Conservation (phyloP, 2,888 invertebrate species). For the Cecidostiba fungosa region DNA sequence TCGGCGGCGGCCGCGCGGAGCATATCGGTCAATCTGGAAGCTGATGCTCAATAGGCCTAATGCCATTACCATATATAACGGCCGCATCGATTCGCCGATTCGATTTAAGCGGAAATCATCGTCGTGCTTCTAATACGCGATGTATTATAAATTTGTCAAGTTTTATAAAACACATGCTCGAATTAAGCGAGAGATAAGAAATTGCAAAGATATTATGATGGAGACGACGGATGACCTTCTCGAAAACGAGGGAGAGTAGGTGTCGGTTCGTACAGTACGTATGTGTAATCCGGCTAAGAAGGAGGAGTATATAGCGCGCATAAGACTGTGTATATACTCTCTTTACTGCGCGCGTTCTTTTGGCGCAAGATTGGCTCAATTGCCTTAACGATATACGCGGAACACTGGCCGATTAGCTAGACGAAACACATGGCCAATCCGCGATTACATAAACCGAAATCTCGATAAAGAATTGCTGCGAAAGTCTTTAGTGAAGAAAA, state of each 20-base stretch:
- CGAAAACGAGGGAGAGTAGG: slow-evolving; percentile 19
- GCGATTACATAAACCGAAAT: slow-evolving; percentile 56
- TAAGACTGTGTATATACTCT: background rate
- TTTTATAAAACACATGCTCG: background rate
- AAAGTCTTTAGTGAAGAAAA: background rate
- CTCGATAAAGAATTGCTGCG: slow-evolving; percentile 46
- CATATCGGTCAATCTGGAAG: slow-evolving; percentile 13
- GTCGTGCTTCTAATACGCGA: too few species aligned
- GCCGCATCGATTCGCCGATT: background rate
- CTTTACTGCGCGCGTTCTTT: slow-evolving; percentile 14
- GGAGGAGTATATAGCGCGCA: background rate
- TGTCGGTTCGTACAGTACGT: background rate
- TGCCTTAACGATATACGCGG: slow-evolving; percentile 60
- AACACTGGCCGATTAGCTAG: slow-evolving; percentile 52
- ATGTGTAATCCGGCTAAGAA: background rate
- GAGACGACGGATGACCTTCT: slow-evolving; percentile 10
- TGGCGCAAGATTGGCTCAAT: slow-evolving; percentile 60
- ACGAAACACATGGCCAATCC: slow-evolving; percentile 24
- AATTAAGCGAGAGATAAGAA: background rate
- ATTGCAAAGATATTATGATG: too few species aligned
- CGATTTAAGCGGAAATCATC: background rate
- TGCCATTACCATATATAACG: background rate
- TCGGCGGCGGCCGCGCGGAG: background rate
- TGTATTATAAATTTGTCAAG: too few species aligned
- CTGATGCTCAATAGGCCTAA: background rate